These are phyloP conservation scores for Climacteris rufus DNA, from an alignment of 2,113 vertebrate genomes.

Conservation along the genomic window DNA sequence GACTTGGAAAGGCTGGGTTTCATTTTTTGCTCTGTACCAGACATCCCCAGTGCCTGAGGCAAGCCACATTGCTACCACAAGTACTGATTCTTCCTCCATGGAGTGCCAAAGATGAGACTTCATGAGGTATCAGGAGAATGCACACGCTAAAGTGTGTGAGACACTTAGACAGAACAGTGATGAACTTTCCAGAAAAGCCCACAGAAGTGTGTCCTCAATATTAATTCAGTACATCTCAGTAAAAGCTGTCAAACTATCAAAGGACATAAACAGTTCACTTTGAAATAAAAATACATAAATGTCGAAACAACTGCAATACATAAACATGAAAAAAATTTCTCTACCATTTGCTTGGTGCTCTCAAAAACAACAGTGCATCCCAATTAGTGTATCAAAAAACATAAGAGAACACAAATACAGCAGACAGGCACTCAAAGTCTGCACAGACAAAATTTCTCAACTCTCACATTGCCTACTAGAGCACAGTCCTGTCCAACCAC, in stretches of 20 bases:
- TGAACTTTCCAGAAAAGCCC: neutral
- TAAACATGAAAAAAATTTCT: neutral
- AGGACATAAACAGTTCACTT: neutral
- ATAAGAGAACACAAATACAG: neutral
- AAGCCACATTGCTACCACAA: neutral
- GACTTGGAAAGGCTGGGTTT: neutral
- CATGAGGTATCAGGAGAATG: neutral
- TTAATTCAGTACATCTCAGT: neutral
- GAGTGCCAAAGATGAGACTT: neutral
- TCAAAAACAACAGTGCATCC: neutral
- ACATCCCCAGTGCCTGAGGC: neutral
- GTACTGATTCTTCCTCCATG: neutral
- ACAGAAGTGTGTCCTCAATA: neutral
- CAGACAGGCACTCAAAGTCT: neutral
- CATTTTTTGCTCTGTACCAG: neutral
- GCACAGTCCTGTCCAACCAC: neutral
- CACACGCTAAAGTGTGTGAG: neutral
- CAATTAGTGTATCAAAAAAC: neutral
- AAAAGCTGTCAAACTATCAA: constrained; percentile 4
- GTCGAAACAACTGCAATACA: neutral
- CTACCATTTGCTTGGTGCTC: neutral
- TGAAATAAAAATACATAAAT: neutral
- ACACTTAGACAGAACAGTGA: neutral
- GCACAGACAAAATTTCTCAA: neutral
- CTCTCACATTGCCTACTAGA: neutral